Base-by-base conservation (phyloP, 1,140 invertebrate genomes). In the Lethrus apterus region DNA sequence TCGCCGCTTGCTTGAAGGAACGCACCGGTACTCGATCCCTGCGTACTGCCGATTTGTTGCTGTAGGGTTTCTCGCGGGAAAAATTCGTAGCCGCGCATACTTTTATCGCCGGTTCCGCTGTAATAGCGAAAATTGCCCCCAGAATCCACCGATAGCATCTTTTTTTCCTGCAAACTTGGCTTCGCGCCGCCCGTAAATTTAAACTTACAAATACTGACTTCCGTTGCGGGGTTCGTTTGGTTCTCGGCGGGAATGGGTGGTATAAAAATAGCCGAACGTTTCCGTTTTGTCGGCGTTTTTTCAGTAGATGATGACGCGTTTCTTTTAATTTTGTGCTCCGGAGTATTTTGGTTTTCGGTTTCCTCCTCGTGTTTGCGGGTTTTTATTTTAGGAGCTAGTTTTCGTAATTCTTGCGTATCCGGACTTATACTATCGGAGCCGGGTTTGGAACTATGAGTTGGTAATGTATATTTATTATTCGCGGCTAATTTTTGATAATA, bases 131-230 rank as follows among this genome's bases (percentile, higher is more conserved):
- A 88, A 58, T 89, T 89, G 0, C 87, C 87, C 2, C 84, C 86
- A 0, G 85, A 83, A 62, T 89, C 86, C 1, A 91, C 85, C 0
- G 86, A 89, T 0, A 92, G 70, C 75, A 89, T 90, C 65, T 92
- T 92, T 68, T 92, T 92, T 57, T 93, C 89, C 63, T 92, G 85
- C 19, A 92, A 64, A 34, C 79, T 83, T 0, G 89, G 89, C 48
- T 88, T 87, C 18, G 86, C 84, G 0, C 89, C 89, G 3, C 87
- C 89, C 0, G 88, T 91, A 60, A 93, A 92, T 62, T 93, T 93
- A 59, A 93, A 93, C 60, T 92, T 93, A 63, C 89, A 92, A 60
- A 92, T 93, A 65, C 86, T 90, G 30, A 87, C 84, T 65, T 87
- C 84, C 0, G 83, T 84, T 0, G 83, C 80, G 0, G 83, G 83